Conservation (phyloP, 2,113 vertebrate genomes). For the Typhlomys cinereus region DNA sequence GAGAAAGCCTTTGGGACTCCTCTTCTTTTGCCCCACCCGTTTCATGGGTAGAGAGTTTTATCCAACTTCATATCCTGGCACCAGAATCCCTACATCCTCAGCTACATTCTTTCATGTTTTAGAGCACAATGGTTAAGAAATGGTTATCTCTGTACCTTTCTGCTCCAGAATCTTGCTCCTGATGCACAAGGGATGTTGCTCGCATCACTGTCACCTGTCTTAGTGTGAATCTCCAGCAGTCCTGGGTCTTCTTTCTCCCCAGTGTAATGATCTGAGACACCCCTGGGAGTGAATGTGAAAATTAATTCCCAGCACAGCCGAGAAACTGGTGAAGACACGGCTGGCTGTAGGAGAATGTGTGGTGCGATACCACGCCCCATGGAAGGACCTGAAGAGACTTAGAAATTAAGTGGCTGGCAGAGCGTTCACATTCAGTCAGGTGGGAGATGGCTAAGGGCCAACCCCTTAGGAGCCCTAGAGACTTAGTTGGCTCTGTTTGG, state of each 20-base stretch:
- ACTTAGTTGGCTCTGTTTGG: neutral
- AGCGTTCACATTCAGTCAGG: neutral
- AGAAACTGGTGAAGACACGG: neutral
- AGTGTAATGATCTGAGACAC: conserved; percentile 38
- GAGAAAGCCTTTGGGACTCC: neutral
- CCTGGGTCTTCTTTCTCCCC: conserved; percentile 36
- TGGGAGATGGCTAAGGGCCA: neutral
- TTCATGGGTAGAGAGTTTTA: neutral
- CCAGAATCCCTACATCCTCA: neutral
- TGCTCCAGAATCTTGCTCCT: neutral
- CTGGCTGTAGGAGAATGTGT: neutral
- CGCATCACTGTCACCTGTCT: neutral
- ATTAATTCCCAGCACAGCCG: conserved; percentile 47
- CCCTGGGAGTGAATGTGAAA: conserved; percentile 47
- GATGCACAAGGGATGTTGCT: neutral
- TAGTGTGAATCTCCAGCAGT: neutral
- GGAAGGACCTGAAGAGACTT: neutral
- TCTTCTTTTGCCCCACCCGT: neutral
- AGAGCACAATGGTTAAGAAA: neutral
- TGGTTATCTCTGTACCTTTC: neutral
- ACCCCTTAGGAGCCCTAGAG: conserved; percentile 12
- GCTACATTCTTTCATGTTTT: neutral
- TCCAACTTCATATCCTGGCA: neutral
- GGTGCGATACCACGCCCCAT: neutral
- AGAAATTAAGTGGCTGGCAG: neutral